Percentiles rank a stretch among this genome's conserved stretches.
Conservation (phyloP, 2,113 vertebrate genomes). For the Beaufortia kweichowensis region DNA sequence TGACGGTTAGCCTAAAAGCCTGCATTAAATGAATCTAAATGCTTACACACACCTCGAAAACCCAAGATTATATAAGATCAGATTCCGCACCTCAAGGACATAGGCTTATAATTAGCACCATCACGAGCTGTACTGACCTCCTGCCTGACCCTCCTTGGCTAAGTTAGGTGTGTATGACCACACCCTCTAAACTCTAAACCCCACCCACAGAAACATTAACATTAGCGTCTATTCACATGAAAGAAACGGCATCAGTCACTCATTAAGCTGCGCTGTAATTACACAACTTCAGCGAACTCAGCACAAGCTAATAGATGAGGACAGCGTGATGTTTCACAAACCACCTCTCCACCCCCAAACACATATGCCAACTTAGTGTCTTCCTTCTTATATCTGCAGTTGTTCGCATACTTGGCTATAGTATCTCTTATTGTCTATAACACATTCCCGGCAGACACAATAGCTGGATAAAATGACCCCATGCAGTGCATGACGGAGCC, state of each 20-base stretch:
- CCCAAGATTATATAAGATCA: conserved; percentile 58
- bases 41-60: conserved; percentile 49
- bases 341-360: not conserved
- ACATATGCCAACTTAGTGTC: not conserved
- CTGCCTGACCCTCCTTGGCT: not conserved
- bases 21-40: conserved; percentile 63
- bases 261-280: conserved; percentile 37
- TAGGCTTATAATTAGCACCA: conserved; percentile 65
- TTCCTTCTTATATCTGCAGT: not conserved
- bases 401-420: conserved; percentile 21
- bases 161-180: conserved; percentile 44
- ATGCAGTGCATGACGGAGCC: conserved; percentile 24
- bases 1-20: conserved; percentile 55
- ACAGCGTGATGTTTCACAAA: not conserved
- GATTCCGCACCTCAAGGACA: conserved; percentile 54
- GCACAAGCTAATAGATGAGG: conserved; percentile 8
- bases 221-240: conserved; percentile 19
- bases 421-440: not conserved
- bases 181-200: conserved; percentile 36
- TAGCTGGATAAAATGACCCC: conserved; percentile 19
- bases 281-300: conserved; percentile 12
- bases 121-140: conserved; percentile 59
- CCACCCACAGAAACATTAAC: conserved; percentile 21
- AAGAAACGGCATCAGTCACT: conserved; percentile 15
- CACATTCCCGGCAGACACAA: conserved; percentile 11